Conservation (phyloP, 1,140 invertebrate species). For the Mizuhopecten yessoensis region DNA sequence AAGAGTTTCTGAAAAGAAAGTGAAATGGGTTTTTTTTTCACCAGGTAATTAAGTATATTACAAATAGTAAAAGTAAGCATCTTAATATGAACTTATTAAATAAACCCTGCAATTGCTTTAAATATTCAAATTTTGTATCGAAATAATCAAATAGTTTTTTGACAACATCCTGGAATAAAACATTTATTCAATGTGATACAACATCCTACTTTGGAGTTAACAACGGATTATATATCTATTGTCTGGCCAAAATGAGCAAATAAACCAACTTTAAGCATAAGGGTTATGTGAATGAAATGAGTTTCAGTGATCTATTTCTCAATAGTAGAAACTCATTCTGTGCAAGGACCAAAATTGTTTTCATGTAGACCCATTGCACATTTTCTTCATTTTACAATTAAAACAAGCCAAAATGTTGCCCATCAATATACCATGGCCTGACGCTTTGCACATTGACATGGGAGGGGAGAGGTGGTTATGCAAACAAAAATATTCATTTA, state of each 20-base stretch:
- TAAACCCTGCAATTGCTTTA: too few relatives aligned
- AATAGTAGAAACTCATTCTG: background rate
- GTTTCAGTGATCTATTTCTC: background rate
- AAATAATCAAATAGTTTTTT: background rate
- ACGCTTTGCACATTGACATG: background rate
- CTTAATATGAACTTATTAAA: too few relatives aligned
- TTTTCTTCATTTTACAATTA: background rate
- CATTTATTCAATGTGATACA: background rate
- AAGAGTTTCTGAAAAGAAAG: slow-evolving; percentile 69
- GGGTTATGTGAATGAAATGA: background rate
- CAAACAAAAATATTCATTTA: background rate
- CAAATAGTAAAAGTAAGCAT: too few relatives aligned
- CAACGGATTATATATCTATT: too few relatives aligned
- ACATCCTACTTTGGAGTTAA: too few relatives aligned
- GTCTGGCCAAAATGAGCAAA: too few relatives aligned
- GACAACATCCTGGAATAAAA: background rate
- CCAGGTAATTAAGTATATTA: too few relatives aligned
- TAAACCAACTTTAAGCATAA: too few relatives aligned
- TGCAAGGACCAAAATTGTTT: background rate
- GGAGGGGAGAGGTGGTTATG: background rate
- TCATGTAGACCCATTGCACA: too few relatives aligned
- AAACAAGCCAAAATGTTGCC: background rate
- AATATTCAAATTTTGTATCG: background rate
- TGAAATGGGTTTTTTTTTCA: slow-evolving; percentile 12
- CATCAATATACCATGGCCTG: background rate